Percentiles rank a stretch among this genome's conserved stretches.
These are phyloP conservation scores for Stylophora pistillata DNA, from an alignment of 64 coral and sea anemone species.

Conservation along the genomic window DNA sequence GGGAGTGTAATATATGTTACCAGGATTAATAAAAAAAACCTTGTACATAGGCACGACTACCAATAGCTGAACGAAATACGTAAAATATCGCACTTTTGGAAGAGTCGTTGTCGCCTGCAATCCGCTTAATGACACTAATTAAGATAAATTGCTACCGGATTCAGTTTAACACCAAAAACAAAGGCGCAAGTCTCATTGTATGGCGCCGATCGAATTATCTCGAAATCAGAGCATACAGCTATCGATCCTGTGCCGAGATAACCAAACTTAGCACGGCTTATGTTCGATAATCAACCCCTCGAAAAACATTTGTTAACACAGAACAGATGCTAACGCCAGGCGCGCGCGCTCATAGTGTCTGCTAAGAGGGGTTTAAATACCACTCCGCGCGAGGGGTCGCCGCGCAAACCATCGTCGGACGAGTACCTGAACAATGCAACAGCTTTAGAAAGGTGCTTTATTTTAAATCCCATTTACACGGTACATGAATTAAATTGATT, in stretches of 20 bases:
- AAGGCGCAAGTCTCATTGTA: constrained; percentile 38
- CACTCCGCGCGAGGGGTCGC: constrained; percentile 8
- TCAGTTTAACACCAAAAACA: constrained; percentile 65
- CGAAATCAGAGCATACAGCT: constrained; percentile 84
- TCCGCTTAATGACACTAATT: constrained; percentile 88
- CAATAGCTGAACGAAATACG: constrained; percentile 11
- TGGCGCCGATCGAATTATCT: constrained; percentile 92
- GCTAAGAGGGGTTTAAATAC: constrained; percentile 20
- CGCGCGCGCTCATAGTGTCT: neutral
- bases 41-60: neutral
- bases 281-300: constrained; percentile 27
- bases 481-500: constrained; percentile 46
- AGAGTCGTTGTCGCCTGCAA: constrained; percentile 40
- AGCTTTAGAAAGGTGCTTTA: constrained; percentile 41
- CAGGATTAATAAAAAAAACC: constrained; percentile 17
- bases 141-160: constrained; percentile 86
- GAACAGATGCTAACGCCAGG: constrained; percentile 15
- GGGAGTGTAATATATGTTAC: constrained; percentile 43
- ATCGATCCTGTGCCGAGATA: constrained; percentile 77
- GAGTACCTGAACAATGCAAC: constrained; percentile 1
- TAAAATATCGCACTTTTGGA: constrained; percentile 19
- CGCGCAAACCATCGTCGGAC: neutral
- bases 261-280: constrained; percentile 77
- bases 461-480: constrained; percentile 63
- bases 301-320: constrained; percentile 33